Conservation (phyloP, 2,113 vertebrate genomes). For the Empidonax alnorum region DNA sequence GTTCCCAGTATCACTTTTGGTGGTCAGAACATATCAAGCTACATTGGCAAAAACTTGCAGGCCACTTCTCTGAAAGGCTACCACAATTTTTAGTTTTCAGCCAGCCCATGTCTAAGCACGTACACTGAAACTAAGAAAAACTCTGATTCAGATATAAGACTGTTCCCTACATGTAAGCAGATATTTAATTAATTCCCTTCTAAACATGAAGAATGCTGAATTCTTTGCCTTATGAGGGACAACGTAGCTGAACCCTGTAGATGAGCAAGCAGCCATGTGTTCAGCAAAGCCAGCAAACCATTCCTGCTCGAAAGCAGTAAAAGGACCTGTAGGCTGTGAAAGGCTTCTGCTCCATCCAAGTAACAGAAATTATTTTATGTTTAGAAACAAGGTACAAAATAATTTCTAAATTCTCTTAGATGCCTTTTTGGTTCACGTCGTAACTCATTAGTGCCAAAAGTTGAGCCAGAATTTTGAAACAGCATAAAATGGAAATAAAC, state of each 20-base stretch:
- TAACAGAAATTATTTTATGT: background rate
- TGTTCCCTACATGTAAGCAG: background rate
- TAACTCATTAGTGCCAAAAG: background rate
- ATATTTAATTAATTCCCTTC: background rate
- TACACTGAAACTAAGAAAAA: background rate
- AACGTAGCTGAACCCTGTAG: background rate
- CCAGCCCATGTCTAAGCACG: background rate
- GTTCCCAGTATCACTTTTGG: background rate
- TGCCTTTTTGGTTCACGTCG: background rate
- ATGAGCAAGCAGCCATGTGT: background rate
- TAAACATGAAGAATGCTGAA: accelerated
- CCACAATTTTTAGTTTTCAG: background rate
- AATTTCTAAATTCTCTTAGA: background rate
- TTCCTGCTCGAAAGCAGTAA: background rate
- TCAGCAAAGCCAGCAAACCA: background rate
- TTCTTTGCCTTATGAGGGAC: background rate
- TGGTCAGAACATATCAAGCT: background rate
- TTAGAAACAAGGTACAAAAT: background rate
- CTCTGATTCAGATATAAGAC: background rate
- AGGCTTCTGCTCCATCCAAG: background rate
- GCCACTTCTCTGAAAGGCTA: background rate
- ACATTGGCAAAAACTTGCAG: background rate
- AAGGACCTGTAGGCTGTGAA: background rate
- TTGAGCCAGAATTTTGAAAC: background rate
- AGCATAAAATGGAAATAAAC: background rate